A percentile compares a stretch with the other conserved stretches of the same genome.
These are phyloP conservation scores for Acrobasis repandana DNA, from an alignment of 2,888 invertebrate species.

Conservation along the genomic window DNA sequence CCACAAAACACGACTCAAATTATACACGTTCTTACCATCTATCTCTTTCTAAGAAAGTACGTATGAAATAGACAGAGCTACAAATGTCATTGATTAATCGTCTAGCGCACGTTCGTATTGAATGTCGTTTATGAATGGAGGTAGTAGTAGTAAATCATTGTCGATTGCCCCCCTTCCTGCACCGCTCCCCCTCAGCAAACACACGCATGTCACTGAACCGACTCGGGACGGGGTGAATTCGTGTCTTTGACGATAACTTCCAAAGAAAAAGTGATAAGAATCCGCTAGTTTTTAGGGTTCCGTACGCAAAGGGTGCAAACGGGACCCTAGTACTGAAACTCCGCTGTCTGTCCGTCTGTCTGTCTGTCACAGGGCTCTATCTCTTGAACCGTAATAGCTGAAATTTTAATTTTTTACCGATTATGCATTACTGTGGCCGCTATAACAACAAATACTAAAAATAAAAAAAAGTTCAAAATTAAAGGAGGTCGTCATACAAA, in stretches of 20 bases:
- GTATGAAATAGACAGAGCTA: constrained; percentile 34
- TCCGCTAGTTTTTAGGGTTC: too few relatives aligned
- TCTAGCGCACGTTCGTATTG: constrained; percentile 30
- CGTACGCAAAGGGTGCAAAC: too few relatives aligned
- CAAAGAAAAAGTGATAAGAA: too few relatives aligned
- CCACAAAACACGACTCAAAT: not conserved
- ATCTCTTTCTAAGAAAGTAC: not conserved
- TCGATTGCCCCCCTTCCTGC: constrained; percentile 36
- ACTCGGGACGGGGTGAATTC: not conserved
- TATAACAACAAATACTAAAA: too few relatives aligned
- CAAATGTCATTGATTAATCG: constrained; percentile 59
- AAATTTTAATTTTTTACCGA: too few relatives aligned
- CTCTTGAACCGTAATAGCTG: too few relatives aligned
- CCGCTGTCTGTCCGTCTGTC: too few relatives aligned
- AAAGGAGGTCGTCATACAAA: too few relatives aligned
- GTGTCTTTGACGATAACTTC: not conserved
- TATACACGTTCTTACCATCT: not conserved
- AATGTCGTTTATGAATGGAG: constrained; percentile 55
- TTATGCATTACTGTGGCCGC: too few relatives aligned
- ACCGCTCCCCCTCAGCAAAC: constrained; percentile 27
- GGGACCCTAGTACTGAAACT: too few relatives aligned
- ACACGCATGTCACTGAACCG: constrained; percentile 39
- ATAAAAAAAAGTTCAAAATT: too few relatives aligned
- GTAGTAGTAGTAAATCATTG: constrained; percentile 56
- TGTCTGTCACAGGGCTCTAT: too few relatives aligned